Conservation (phyloP, 92 coral and sea anemone species). For the Epizoanthus scotinus region DNA sequence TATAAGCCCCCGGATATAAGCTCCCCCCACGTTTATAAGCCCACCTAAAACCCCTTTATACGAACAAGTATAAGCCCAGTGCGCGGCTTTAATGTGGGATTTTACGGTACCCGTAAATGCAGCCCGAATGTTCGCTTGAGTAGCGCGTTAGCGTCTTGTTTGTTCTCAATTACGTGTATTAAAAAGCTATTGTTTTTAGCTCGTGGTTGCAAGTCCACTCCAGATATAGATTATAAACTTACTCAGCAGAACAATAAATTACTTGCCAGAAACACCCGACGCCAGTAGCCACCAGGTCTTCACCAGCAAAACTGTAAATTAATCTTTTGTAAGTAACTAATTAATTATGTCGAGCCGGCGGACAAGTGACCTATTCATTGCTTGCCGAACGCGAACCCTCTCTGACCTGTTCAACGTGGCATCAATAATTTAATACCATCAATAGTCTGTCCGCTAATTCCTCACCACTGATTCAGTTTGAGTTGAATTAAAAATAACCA, state of each 20-base stretch:
- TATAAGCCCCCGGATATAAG: no score
- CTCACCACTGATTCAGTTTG: neutral
- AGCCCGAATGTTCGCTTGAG: no score
- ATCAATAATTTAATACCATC: constrained; percentile 25
- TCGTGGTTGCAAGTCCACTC: no score
- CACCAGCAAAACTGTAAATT: neutral
- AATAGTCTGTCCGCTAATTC: neutral
- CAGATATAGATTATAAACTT: no score
- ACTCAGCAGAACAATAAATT: neutral
- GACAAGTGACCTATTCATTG: neutral
- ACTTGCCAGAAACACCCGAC: neutral
- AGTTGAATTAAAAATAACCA: neutral
- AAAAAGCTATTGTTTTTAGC: no score
- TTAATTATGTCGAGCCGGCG: neutral
- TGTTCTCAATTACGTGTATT: no score
- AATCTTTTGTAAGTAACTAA: neutral
- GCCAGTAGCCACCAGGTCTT: neutral
- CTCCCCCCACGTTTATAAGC: no score
- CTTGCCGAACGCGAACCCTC: neutral
- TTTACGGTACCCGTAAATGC: no score
- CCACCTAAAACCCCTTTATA: no score
- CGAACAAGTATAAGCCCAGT: no score
- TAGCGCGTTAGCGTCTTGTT: no score
- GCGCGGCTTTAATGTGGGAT: no score
- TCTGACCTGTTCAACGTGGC: constrained; percentile 38